Conservation (phyloP, 2,113 vertebrate species). For the Picathartes gymnocephalus region DNA sequence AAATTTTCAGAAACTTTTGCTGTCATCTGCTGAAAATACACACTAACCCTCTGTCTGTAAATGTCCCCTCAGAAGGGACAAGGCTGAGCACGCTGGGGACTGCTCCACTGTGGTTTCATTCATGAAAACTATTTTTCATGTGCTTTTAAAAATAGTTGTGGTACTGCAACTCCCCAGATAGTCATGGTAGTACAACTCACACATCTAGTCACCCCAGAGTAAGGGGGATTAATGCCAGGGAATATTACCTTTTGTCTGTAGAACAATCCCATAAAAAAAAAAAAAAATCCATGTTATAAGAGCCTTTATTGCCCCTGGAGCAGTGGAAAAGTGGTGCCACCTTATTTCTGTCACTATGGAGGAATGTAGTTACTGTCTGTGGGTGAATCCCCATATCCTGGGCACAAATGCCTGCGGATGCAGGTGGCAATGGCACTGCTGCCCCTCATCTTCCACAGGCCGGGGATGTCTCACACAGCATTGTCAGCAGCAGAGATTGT, state of each 20-base stretch:
- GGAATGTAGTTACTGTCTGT: not conserved
- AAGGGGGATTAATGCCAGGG: not conserved
- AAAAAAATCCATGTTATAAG: not conserved
- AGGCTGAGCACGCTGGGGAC: not conserved
- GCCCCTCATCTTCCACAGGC: not conserved
- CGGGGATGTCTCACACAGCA: fast-evolving
- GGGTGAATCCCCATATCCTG: not conserved
- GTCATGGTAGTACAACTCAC: not conserved
- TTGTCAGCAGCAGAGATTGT: not conserved
- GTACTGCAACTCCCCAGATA: not conserved
- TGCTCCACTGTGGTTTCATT: not conserved
- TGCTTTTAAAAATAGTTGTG: not conserved
- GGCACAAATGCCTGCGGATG: not conserved
- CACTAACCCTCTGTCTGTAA: not conserved
- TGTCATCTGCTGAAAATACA: not conserved
- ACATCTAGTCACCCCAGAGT: not conserved
- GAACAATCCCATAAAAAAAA: not conserved
- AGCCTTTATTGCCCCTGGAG: not conserved
- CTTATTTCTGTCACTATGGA: fast-evolving
- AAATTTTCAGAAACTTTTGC: not conserved
- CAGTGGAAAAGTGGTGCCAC: not conserved
- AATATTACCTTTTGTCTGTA: not conserved
- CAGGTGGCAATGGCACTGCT: not conserved
- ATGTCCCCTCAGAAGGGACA: not conserved
- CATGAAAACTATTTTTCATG: not conserved